A percentile compares a stretch with the other conserved stretches of the same genome.
Conservation (phyloP, 2,888 invertebrate genomes). For the Agapetus fuscipes region DNA sequence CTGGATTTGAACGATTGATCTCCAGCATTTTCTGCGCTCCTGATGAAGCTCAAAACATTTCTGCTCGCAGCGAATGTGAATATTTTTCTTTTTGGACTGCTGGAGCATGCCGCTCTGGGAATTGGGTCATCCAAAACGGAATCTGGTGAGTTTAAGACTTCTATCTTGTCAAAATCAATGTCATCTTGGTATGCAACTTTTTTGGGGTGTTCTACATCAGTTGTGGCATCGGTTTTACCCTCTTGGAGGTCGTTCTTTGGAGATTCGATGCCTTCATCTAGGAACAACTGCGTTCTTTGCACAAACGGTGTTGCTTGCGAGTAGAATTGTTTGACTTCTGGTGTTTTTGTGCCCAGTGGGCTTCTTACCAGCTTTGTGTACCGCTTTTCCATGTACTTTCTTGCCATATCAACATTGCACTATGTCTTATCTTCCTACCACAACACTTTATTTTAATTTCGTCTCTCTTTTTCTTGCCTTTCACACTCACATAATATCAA, state of each 20-base stretch:
- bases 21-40: conserved; percentile 8
- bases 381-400: conserved; percentile 46
- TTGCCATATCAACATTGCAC: no score
- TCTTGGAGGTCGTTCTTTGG: conserved; percentile 23
- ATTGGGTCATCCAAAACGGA: conserved; percentile 14
- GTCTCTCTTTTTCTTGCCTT: no score
- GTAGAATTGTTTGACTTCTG: conserved; percentile 41
- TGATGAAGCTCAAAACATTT: conserved; percentile 13
- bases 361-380: conserved; percentile 39
- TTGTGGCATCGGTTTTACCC: no score
- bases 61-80: conserved; percentile 7
- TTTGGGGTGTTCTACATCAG: no score
- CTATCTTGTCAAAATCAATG: neutral
- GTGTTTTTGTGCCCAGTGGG: conserved; percentile 40
- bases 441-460: no score
- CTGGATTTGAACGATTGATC: conserved; percentile 5
- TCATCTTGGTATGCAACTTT: no score
- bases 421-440: no score
- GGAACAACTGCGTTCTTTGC: conserved; percentile 40
- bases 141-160: conserved; percentile 16
- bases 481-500: no score
- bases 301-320: conserved; percentile 45
- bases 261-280: conserved; percentile 28
- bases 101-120: neutral
- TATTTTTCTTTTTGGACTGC: conserved; percentile 15